phyloP scores from a whole-genome alignment of 2,113 vertebrate species.

The Saguinus imperator region DNA sequence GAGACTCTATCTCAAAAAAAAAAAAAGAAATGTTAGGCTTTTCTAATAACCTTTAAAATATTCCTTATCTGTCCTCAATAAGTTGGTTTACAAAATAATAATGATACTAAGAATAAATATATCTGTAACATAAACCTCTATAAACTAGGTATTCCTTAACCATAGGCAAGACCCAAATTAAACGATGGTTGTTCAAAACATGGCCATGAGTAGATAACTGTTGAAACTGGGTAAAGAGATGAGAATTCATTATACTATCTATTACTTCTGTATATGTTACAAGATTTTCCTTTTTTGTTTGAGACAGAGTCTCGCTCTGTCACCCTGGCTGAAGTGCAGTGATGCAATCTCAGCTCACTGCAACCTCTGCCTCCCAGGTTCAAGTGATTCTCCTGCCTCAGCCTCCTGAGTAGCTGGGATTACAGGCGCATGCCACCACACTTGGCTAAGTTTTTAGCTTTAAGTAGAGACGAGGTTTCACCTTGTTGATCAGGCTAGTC shows the following conservation, averaged over 20 bases:
- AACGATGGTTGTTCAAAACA: constrained; percentile 31
- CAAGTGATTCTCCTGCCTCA: too few relatives aligned
- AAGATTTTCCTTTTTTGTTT: not conserved
- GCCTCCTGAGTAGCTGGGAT: too few relatives aligned
- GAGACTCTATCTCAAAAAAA: too few relatives aligned
- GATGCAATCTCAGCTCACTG: too few relatives aligned
- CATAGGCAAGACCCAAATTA: constrained; percentile 20
- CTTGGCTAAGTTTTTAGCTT: too few relatives aligned
- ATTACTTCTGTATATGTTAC: not conserved
- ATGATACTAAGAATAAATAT: not conserved
- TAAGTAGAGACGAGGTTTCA: too few relatives aligned
- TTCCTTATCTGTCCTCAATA: not conserved
- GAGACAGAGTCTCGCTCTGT: too few relatives aligned
- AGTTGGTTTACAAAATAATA: constrained; percentile 17
- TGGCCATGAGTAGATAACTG: not conserved
- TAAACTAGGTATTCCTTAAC: not conserved
- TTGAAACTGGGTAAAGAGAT: not conserved
- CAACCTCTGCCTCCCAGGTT: too few relatives aligned
- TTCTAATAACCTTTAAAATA: constrained; percentile 4
- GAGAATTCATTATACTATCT: not conserved
- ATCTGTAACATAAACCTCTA: not conserved
- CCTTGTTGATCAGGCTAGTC: too few relatives aligned
- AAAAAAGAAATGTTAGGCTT: too few relatives aligned
- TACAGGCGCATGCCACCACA: too few relatives aligned
- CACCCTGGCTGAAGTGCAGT: too few relatives aligned